Evolutionary conservation across 2,888 invertebrate genomes (phyloP), one percentile per base, ranked within the genome.

Genomic region (Adelphocoris suturalis): DNA sequence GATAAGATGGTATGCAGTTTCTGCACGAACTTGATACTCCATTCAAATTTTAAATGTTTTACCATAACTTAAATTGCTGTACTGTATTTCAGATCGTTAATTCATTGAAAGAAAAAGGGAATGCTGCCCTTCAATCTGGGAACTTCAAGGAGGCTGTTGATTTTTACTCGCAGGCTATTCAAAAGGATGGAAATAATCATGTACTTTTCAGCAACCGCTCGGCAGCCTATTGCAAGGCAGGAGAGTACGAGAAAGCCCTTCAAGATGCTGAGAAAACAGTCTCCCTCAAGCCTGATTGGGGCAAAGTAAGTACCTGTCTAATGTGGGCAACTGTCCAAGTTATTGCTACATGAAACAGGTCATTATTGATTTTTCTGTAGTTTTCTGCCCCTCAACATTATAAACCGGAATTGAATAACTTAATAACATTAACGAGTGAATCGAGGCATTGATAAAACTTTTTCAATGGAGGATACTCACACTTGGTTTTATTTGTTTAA

Each of bases 171-270:
- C 95, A 97, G 92, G 98, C 97, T 7, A 97, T 98, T 91, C 94
- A 94, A 16, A 93, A 98, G 90, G 98, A 98, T 93, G 94, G 94
- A 0, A 95, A 94, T 57, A 98, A 98, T 94, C 97, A 98, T 94
- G 97, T 98, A 93, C 94, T 98, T 37, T 98, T 95, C 93, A 98
- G 98, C 92, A 98, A 98, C 94, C 95, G 98, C 89, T 98, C 98
- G 0, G 98, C 98, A 9, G 98, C 98, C 9, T 96, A 96, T 93
- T 97, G 97, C 0, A 98, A 98, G 94, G 95, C 96, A 80, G 96
- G 95, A 37, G 95, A 96, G 91, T 98, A 96, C 92, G 93, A 94
- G 0, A 95, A 96, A 91, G 97, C 98, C 0, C 93, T 98, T 47
- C 95, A 95, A 91, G 98, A 98, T 94, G 98, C 98, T 0, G 96